phyloP scores from a whole-genome alignment of 2,888 invertebrate species.

The Nezara viridula region DNA sequence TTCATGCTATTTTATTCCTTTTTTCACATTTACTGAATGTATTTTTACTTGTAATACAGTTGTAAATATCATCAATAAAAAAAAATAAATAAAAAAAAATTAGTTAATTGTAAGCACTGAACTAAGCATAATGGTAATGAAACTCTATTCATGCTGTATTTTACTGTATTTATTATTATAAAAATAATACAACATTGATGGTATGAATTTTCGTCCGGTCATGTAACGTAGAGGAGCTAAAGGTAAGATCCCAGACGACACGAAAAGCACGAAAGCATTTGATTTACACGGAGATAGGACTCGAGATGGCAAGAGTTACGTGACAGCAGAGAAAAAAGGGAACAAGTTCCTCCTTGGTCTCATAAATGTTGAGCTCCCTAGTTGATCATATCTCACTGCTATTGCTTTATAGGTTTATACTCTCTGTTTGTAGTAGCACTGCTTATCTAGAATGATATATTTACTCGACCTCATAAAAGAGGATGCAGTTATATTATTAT shows the following conservation, averaged over 20 bases:
- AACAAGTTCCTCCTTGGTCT: neutral
- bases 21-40: too few species aligned
- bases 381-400: neutral
- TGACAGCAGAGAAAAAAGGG: neutral
- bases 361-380: neutral
- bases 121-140: too few species aligned
- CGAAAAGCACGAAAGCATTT: conserved; percentile 28
- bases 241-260: neutral
- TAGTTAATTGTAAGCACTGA: too few species aligned
- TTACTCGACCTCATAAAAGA: too few species aligned
- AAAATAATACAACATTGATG: too few species aligned
- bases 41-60: too few species aligned
- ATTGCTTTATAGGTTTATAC: neutral
- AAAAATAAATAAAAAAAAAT: too few species aligned
- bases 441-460: neutral
- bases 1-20: too few species aligned
- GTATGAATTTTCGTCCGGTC: neutral
- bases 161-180: too few species aligned
- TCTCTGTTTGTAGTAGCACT: neutral
- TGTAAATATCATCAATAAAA: too few species aligned
- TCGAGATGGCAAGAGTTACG: neutral
- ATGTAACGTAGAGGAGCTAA: neutral
- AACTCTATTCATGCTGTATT: too few species aligned
- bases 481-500: too few species aligned
- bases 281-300: neutral